Conservation (phyloP, 2,888 invertebrate genomes). For the Thymelicus sylvestris region DNA sequence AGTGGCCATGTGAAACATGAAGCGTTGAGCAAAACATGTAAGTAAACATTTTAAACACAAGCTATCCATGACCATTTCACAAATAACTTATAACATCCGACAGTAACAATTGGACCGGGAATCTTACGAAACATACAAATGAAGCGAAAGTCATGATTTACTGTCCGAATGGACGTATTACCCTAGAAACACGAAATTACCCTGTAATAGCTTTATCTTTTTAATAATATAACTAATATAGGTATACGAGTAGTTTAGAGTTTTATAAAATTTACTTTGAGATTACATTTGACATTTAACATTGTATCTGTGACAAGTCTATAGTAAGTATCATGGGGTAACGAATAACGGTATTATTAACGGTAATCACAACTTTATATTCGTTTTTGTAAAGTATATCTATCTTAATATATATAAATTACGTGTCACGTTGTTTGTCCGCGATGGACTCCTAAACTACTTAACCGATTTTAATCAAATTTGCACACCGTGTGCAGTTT, state of each 20-base stretch:
- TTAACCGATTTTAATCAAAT: too few relatives aligned
- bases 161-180: conserved; percentile 54
- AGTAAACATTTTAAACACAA: not conserved
- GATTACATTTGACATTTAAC: conserved; percentile 38
- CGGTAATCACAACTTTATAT: too few relatives aligned
- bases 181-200: conserved; percentile 53
- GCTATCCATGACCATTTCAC: conserved; percentile 28
- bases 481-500: too few relatives aligned
- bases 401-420: too few relatives aligned
- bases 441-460: too few relatives aligned
- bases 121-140: conserved; percentile 53
- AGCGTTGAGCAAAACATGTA: conserved; percentile 23
- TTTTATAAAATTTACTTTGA: conserved; percentile 46
- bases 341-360: too few relatives aligned
- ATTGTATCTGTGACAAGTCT: too few relatives aligned
- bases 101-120: conserved; percentile 52
- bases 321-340: too few relatives aligned
- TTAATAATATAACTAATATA: conserved; percentile 30
- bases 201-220: conserved; percentile 56
- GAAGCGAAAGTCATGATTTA: conserved; percentile 66
- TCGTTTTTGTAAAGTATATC: too few relatives aligned
- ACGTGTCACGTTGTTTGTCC: too few relatives aligned
- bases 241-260: conserved; percentile 27
- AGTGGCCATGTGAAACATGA: conserved; percentile 13
- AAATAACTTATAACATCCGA: conserved; percentile 51